phyloP scores from a whole-genome alignment of 1,140 invertebrate species.

The Drosophila virilis region DNA sequence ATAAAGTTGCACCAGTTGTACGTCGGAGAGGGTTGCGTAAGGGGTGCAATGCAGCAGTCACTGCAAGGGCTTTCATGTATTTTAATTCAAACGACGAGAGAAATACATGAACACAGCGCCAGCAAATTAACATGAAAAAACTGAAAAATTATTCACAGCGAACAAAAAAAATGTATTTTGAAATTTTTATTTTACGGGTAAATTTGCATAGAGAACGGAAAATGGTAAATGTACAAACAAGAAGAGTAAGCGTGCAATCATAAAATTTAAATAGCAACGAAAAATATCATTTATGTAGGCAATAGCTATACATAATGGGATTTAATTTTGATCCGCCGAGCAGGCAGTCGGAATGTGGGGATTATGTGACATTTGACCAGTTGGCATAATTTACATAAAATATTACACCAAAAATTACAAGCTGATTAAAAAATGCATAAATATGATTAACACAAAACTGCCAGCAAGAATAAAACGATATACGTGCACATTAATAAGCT shows the following conservation, averaged over 20 bases:
- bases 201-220: constrained; percentile 26
- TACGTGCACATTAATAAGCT: constrained; percentile 45
- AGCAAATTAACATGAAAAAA: constrained; percentile 60
- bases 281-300: constrained; percentile 41
- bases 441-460: constrained; percentile 51
- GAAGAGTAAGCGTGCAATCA: constrained; percentile 15
- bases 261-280: constrained; percentile 26
- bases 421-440: constrained; percentile 60
- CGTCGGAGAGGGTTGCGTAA: too few relatives aligned
- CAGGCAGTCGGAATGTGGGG: constrained; percentile 2
- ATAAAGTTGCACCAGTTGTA: constrained; percentile 47
- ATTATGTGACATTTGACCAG: constrained; percentile 46
- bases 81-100: constrained; percentile 32
- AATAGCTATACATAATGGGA: constrained; percentile 34
- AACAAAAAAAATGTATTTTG: constrained; percentile 9
- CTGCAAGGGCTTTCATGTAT: constrained; percentile 20
- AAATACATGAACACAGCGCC: constrained; percentile 40
- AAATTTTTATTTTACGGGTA: background rate
- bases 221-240: constrained; percentile 10
- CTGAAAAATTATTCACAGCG: constrained; percentile 21
- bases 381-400: constrained; percentile 59
- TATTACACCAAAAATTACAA: constrained; percentile 59
- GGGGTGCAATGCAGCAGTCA: background rate
- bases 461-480: constrained; percentile 1
- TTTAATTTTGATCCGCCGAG: constrained; percentile 47